A percentile compares a stretch with the other conserved stretches of the same genome.
phyloP scores from a whole-genome alignment of 53 echinoderm and acorn worm species.

The Stichopus horrens region DNA sequence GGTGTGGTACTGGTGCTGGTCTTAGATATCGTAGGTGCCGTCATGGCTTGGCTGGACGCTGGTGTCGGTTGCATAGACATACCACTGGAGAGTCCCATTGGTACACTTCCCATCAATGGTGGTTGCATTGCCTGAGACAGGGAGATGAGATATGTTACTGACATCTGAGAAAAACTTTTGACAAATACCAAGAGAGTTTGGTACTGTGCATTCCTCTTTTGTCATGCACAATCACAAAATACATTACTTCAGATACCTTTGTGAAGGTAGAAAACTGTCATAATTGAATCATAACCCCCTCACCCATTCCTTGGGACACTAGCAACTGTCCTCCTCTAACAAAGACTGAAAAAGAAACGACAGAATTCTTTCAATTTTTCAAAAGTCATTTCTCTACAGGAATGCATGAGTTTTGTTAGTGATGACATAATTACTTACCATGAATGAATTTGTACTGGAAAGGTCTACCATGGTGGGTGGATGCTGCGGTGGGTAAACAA shows the following conservation, averaged over 20 bases:
- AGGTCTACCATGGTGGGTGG: conserved; percentile 29
- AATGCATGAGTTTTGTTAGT: too few species aligned
- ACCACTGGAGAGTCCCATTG: conserved; percentile 48
- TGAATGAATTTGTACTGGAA: conserved; percentile 12
- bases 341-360: too few species aligned
- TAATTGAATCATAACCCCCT: too few species aligned
- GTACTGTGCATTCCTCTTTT: too few species aligned
- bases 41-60: conserved; percentile 30
- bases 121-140: conserved; percentile 25
- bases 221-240: too few species aligned
- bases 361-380: too few species aligned
- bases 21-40: conserved; percentile 8
- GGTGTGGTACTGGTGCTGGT: background rate
- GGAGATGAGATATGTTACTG: background rate
- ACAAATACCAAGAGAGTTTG: too few species aligned
- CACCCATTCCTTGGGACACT: too few species aligned
- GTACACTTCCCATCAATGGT: conserved; percentile 39
- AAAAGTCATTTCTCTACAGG: too few species aligned
- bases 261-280: too few species aligned
- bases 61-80: conserved; percentile 32
- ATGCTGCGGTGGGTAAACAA: conserved; percentile 18
- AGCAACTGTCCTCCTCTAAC: too few species aligned
- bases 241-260: too few species aligned
- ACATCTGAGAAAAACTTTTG: background rate
- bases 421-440: background rate